Conservation (phyloP, 1,140 invertebrate species). For the Asbolus verrucosus region DNA sequence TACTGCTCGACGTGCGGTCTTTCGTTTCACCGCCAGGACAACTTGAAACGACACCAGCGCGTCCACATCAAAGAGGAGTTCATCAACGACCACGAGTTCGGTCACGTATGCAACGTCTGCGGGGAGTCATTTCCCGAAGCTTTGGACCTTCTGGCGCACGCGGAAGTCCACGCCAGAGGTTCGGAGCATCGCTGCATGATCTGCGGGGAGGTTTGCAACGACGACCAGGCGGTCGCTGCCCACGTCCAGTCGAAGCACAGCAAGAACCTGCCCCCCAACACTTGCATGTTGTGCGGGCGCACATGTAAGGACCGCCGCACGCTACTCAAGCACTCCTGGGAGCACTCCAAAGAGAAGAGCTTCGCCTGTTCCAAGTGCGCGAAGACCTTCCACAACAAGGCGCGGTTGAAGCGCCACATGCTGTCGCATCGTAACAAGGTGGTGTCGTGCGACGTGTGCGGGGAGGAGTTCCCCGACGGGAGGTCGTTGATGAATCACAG, state of each 20-base stretch:
- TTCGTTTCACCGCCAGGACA: constrained; percentile 79
- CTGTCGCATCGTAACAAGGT: constrained; percentile 77
- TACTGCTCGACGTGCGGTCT: constrained; percentile 82
- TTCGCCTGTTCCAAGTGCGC: constrained; percentile 74
- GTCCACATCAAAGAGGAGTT: constrained; percentile 64
- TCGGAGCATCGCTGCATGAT: constrained; percentile 72
- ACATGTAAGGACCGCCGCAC: constrained; percentile 76
- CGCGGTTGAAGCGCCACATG: constrained; percentile 73
- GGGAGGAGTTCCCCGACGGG: constrained; percentile 78
- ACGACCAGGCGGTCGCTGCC: constrained; percentile 69
- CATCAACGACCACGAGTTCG: constrained; percentile 60
- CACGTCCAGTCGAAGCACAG: constrained; percentile 71
- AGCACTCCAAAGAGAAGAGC: constrained; percentile 72
- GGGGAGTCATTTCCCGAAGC: constrained; percentile 81
- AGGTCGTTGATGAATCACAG: constrained; percentile 77
- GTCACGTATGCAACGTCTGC: constrained; percentile 79
- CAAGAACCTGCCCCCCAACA: constrained; percentile 70
- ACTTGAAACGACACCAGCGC: constrained; percentile 77
- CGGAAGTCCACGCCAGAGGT: constrained; percentile 77
- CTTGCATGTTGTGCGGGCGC: constrained; percentile 72
- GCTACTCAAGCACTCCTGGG: constrained; percentile 76
- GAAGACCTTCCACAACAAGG: constrained; percentile 79
- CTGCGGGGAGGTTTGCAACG: constrained; percentile 73
- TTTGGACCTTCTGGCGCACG: constrained; percentile 79
- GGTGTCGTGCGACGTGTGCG: constrained; percentile 77